phyloP scores from a whole-genome alignment of 2,113 vertebrate genomes.

The Crotalus viridis region DNA sequence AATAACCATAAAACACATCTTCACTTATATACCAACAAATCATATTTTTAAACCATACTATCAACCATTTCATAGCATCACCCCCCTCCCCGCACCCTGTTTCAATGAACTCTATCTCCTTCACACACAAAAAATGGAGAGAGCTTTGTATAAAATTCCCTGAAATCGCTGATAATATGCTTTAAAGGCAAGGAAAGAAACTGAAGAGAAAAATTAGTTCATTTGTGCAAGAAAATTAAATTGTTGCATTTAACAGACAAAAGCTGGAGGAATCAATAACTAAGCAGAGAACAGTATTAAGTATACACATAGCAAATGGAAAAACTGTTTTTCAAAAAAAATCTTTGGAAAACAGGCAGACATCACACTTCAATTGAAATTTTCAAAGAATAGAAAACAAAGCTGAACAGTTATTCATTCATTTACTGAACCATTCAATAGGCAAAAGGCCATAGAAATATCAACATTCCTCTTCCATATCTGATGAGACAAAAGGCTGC shows the following conservation, averaged over 20 bases:
- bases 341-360: not conserved
- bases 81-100: too few species aligned
- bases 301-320: conserved; percentile 3
- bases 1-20: not conserved
- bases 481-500: not conserved
- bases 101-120: not conserved
- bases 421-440: not conserved
- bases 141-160: not conserved
- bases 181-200: conserved; percentile 14
- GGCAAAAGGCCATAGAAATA: not conserved
- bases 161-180: not conserved
- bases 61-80: not conserved
- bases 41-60: not conserved
- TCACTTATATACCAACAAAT: not conserved
- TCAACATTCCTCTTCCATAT: conserved; percentile 2
- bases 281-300: conserved; percentile 15
- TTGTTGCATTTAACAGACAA: conserved; percentile 25
- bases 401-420: not conserved
- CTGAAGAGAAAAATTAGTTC: not conserved
- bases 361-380: conserved; percentile 16
- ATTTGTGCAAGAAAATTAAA: conserved; percentile 29
- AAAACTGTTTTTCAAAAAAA: conserved; percentile 9
- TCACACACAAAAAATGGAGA: not conserved
- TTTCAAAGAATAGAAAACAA: conserved; percentile 17
- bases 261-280: conserved; percentile 18